Evolutionary conservation across 2,888 invertebrate species (phyloP).

Genomic region (Agonum fuliginosum): DNA sequence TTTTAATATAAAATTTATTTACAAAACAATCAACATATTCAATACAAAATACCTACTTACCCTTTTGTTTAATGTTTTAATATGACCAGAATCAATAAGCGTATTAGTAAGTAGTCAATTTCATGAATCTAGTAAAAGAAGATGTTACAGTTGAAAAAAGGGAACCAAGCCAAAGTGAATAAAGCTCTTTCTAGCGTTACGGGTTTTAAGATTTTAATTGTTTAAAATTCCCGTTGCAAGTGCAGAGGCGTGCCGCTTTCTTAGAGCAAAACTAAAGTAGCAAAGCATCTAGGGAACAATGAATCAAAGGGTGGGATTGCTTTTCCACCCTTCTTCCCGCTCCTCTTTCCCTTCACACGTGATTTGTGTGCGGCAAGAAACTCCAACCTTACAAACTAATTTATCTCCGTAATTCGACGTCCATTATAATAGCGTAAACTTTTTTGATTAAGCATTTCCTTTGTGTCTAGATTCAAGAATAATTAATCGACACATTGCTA

Average conservation of each 20-base stretch:
- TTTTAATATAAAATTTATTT: too few species aligned
- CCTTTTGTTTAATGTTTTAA: too few species aligned
- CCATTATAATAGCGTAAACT: slow-evolving; percentile 56
- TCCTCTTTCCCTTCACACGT: slow-evolving; percentile 33
- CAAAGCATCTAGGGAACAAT: slow-evolving; percentile 6
- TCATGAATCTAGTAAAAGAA: too few species aligned
- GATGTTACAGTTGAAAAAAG: too few species aligned
- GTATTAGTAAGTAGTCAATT: too few species aligned
- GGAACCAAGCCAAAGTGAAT: too few species aligned
- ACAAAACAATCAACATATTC: too few species aligned
- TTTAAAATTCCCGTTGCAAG: slow-evolving; percentile 13
- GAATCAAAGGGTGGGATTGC: slow-evolving; percentile 9
- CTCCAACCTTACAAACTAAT: slow-evolving; percentile 44
- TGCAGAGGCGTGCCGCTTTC: slow-evolving; percentile 13
- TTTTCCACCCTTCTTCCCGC: background rate
- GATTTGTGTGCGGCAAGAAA: slow-evolving; percentile 36
- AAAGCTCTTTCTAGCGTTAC: too few species aligned
- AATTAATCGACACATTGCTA: slow-evolving; percentile 54
- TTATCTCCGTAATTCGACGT: slow-evolving; percentile 53
- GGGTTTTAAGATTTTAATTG: background rate
- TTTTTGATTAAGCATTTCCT: slow-evolving; percentile 58
- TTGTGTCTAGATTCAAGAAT: slow-evolving; percentile 55
- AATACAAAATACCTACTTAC: too few species aligned
- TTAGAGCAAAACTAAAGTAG: background rate
- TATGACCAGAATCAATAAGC: too few species aligned